Evolutionary conservation across 2,113 vertebrate species (phyloP), one percentile per base, ranked within the genome.

Genomic region (Redunca redunca): DNA sequence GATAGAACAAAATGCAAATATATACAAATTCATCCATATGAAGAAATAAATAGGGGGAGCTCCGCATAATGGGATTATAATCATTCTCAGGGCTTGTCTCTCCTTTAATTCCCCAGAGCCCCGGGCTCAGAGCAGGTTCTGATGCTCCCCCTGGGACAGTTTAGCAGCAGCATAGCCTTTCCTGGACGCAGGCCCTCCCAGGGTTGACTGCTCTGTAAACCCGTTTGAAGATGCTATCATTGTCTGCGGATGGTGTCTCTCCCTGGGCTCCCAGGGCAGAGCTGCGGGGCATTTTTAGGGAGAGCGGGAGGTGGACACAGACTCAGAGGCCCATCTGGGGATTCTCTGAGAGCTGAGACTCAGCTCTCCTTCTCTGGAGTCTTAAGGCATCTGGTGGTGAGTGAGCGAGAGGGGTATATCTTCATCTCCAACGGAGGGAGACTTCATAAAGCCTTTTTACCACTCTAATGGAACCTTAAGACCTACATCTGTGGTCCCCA

Each of bases 1-100:
- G 98, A 98, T 98, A 98, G 98, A 98, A 98, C 91, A 97, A 98
- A 98, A 99, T 99, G 99, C 98, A 99, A 99, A 99, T 99, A 97
- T 95, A 97, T 97, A 98, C 98, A 98, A 99, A 99, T 92, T 97
- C 98, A 98, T 97, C 99, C 98, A 98, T 97, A 99, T 64, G 98
- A 98, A 98, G 98, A 98, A 99, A 98, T 96, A 98, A 98, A 99
- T 98, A 97, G 97, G 98, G 98, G 95, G 82, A 98, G 96, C 96
- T 95, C 97, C 97, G 98, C 98, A 99, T 98, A 98, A 98, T 98
- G 86, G 98, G 98, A 98, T 99, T 98, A 98, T 98, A 98, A 96
- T 98, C 98, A 94, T 97, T 94, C 83, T 80, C 33, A 4, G 77
- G 88, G 91, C 84, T 91, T 83, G 7, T 89, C 86, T 95, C 93